Evolutionary conservation across 2,888 invertebrate species (phyloP).

Genomic region (Norana najaformis): DNA sequence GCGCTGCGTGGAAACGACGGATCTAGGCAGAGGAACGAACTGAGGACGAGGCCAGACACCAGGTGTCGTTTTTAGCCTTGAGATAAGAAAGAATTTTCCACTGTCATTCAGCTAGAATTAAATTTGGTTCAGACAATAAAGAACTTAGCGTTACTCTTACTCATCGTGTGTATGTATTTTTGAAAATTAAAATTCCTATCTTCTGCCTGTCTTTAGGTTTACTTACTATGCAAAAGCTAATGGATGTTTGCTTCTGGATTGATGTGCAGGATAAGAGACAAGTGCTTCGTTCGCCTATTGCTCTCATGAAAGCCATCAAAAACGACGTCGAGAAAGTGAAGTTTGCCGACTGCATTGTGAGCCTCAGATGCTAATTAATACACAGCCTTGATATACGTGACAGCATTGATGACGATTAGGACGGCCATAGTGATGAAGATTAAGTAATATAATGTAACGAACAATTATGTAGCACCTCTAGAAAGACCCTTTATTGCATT

Average conservation of each 20-base stretch:
- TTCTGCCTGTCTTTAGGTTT: neutral
- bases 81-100: neutral
- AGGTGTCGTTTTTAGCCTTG: neutral
- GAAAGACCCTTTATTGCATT: no score
- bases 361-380: neutral
- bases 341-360: conserved; percentile 70
- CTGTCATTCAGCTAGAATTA: neutral
- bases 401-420: neutral
- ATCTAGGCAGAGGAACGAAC: no score
- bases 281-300: conserved; percentile 52
- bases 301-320: conserved; percentile 56
- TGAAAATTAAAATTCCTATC: no score
- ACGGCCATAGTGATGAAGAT: neutral
- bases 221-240: neutral
- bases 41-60: neutral
- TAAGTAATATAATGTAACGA: neutral
- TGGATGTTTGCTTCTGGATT: neutral
- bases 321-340: conserved; percentile 74
- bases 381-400: neutral
- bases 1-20: no score
- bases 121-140: no score
- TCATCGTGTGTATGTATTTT: no score
- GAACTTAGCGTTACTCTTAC: no score
- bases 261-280: conserved; percentile 47
- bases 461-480: no score